Conservation (phyloP, 2,113 vertebrate genomes). For the Motacilla alba region DNA sequence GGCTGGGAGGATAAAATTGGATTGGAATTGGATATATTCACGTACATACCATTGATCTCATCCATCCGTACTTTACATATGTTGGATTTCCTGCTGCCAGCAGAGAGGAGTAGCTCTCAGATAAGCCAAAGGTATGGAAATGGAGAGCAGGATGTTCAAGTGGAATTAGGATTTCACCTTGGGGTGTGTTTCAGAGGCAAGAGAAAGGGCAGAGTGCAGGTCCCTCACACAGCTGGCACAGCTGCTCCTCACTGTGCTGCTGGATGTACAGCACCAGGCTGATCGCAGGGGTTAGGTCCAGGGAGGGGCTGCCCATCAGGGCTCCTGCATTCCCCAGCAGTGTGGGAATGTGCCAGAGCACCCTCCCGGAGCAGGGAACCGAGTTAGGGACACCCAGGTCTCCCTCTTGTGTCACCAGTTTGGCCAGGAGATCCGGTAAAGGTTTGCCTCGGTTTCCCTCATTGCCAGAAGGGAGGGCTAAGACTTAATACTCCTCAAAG, state of each 20-base stretch:
- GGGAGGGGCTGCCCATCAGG: neutral
- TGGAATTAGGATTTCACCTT: conserved; percentile 26
- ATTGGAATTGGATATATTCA: conserved; percentile 44
- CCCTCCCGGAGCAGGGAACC: neutral
- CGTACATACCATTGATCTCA: conserved; percentile 33
- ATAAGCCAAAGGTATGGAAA: conserved; percentile 47
- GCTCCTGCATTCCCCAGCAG: neutral
- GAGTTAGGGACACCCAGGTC: neutral
- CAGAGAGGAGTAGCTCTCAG: conserved; percentile 41
- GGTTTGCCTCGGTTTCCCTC: neutral
- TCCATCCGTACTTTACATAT: conserved; percentile 24
- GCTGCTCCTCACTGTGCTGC: neutral
- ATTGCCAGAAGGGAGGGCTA: neutral
- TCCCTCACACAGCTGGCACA: neutral
- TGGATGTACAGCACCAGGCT: neutral
- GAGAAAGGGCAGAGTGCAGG: neutral
- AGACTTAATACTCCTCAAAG: neutral
- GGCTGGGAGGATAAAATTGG: conserved; percentile 53
- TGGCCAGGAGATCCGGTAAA: neutral
- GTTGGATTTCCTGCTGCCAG: conserved; percentile 31
- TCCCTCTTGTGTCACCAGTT: neutral
- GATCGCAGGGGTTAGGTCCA: neutral
- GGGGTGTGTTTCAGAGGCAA: conserved; percentile 47
- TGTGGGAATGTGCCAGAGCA: neutral
- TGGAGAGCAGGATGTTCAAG: conserved; percentile 52